Conservation (phyloP, 1,140 invertebrate genomes). For the Zaprionus inermis region DNA sequence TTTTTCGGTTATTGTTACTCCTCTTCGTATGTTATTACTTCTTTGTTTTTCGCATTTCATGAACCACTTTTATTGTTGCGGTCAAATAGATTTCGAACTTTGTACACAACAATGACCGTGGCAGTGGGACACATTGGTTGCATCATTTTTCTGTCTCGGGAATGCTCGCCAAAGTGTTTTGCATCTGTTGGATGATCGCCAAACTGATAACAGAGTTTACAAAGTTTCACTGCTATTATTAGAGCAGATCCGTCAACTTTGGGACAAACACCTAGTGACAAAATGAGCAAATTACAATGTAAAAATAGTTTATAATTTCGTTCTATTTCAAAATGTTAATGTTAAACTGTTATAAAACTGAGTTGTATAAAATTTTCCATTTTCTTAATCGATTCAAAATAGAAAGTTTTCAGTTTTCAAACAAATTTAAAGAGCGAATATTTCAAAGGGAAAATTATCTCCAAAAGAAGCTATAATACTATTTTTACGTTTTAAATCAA, state of each 20-base stretch:
- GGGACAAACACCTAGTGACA: conserved; percentile 1
- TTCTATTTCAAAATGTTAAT: too few relatives aligned
- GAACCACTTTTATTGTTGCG: conserved; percentile 55
- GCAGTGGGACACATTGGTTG: conserved; percentile 61
- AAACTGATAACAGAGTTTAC: neutral
- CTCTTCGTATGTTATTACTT: conserved; percentile 4
- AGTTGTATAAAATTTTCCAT: neutral
- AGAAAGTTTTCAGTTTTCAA: too few relatives aligned
- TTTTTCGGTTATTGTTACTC: neutral
- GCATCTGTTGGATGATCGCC: too few relatives aligned
- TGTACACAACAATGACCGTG: conserved; percentile 32
- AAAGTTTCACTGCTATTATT: neutral
- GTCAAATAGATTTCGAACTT: conserved; percentile 54
- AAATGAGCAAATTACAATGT: conserved; percentile 24
- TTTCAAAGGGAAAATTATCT: too few relatives aligned
- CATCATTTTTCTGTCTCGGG: too few relatives aligned
- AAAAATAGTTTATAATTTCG: too few relatives aligned
- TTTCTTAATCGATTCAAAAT: too few relatives aligned
- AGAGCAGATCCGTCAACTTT: neutral
- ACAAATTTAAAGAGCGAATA: too few relatives aligned
- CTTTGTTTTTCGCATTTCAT: neutral
- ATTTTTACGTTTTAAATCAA: too few relatives aligned
- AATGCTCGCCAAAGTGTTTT: too few relatives aligned
- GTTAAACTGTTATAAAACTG: too few relatives aligned
- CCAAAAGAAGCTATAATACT: too few relatives aligned